A percentile compares a stretch with the other conserved stretches of the same genome.
phyloP scores from a whole-genome alignment of 2,113 vertebrate species.

The Desmodus rotundus region DNA sequence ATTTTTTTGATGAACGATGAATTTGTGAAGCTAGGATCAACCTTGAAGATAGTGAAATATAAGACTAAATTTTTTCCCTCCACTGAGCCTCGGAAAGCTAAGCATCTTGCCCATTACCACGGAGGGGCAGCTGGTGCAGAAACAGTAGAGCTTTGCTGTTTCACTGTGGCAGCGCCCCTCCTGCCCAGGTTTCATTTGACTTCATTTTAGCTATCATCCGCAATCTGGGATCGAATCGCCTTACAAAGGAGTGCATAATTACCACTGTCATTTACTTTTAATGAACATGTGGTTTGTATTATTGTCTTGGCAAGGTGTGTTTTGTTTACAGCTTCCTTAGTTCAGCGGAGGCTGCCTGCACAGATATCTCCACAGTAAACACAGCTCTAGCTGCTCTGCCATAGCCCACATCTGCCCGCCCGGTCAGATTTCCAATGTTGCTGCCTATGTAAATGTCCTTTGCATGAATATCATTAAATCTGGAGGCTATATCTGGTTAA shows the following conservation, averaged over 20 bases:
- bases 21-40: background rate
- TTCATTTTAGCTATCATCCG: background rate
- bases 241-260: background rate
- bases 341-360: background rate
- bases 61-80: background rate
- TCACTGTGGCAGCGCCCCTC: background rate
- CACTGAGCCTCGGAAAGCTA: background rate
- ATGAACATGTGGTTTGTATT: background rate
- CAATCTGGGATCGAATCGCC: background rate
- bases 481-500: background rate
- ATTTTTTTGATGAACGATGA: background rate
- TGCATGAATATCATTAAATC: background rate
- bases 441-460: background rate
- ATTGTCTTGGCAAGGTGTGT: background rate
- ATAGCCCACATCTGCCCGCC: rapidly evolving
- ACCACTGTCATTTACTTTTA: background rate
- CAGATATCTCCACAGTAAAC: background rate
- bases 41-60: background rate
- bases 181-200: background rate
- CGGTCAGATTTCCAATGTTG: background rate
- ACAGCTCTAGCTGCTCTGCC: rapidly evolving
- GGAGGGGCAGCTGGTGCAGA: background rate
- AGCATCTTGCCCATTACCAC: background rate
- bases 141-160: rapidly evolving
- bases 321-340: background rate